Conservation (phyloP, 2,113 vertebrate genomes). For the Girardinichthys multiradiatus region DNA sequence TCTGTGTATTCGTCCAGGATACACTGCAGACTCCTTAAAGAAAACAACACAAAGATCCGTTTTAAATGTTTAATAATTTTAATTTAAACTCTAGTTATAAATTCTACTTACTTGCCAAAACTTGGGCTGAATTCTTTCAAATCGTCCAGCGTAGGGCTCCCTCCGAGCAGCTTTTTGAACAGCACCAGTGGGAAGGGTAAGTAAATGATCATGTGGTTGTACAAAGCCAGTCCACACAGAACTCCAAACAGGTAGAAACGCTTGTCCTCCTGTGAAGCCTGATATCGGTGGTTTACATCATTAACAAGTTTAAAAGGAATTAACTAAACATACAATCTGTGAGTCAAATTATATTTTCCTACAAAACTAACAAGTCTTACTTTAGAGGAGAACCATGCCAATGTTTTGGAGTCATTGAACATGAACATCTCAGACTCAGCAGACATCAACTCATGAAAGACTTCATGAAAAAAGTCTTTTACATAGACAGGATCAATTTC, state of each 20-base stretch:
- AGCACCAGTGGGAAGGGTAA: constrained; percentile 77
- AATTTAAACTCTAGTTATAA: neutral
- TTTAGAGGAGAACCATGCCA: constrained; percentile 80
- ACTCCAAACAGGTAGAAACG: constrained; percentile 76
- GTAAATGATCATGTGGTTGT: constrained; percentile 57
- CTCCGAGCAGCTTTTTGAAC: constrained; percentile 79
- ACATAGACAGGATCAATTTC: rapidly evolving
- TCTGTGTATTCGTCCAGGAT: constrained; percentile 67
- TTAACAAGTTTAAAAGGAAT: neutral
- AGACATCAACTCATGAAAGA: constrained; percentile 73
- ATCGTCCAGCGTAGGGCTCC: constrained; percentile 70
- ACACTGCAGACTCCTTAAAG: constrained; percentile 70
- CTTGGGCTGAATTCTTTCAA: constrained; percentile 66
- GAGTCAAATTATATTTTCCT: too few species aligned
- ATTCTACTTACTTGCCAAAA: constrained; percentile 61
- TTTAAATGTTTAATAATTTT: neutral
- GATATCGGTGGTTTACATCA: neutral
- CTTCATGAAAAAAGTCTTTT: constrained; percentile 75
- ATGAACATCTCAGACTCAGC: constrained; percentile 72
- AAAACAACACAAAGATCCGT: neutral
- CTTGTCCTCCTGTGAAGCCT: constrained; percentile 49
- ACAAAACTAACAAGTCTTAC: constrained; percentile 55
- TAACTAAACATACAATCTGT: too few species aligned
- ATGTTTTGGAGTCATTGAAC: constrained; percentile 64
- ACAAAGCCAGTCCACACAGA: constrained; percentile 74